Evolutionary conservation across 2,113 vertebrate genomes (phyloP), one percentile per base, ranked within the genome.

Genomic region (Bagarius yarrelli): DNA sequence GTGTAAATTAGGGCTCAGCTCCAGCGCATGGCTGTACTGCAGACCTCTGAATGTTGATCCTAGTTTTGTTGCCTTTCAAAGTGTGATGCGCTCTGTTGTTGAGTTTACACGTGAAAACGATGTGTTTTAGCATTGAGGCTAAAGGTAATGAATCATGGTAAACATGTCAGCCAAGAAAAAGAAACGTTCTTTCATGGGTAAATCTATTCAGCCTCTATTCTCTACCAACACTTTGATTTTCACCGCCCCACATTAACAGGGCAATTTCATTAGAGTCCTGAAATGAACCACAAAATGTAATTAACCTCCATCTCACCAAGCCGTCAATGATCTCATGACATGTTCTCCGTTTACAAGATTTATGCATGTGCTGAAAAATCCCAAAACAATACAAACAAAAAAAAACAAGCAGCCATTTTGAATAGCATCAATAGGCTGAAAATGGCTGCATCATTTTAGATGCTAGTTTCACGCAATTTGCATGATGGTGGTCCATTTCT

Each of bases 191-290:
- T 76, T 80, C 83, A 81, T 32, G 75, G 47, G 79, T 81, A 86
- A 86, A 81, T 83, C 80, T 66, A 81, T 79, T 86, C 86, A 66
- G 56, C 61, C 59, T 79, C 79, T 55, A 61, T 77, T 70, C 76
- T 44, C 57, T 36, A 70, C n/a, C n/a, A 60, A 52, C 34, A 19
- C 67, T 47, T 71, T 73, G 72, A 47, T 80, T 76, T 80, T 50
- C 34, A 59, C 79, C 63, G 64, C 67, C 66, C 57, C 50, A 1
- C 27, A 73, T 73, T 73, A 73, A 34, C 50, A 79, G 19, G 76
- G 15, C 71, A 64, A 74, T 83, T 79, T 75, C 23, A 66, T 73
- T 23, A 85, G 61, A 69, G 63, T n/a, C 32, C 75, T 8, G n/a
- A 50, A 80, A 77, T 66, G 32, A 27, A 77, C 57, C 55, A 72